phyloP scores from a whole-genome alignment of 2,113 vertebrate species.

The Thinocorus orbignyianus region DNA sequence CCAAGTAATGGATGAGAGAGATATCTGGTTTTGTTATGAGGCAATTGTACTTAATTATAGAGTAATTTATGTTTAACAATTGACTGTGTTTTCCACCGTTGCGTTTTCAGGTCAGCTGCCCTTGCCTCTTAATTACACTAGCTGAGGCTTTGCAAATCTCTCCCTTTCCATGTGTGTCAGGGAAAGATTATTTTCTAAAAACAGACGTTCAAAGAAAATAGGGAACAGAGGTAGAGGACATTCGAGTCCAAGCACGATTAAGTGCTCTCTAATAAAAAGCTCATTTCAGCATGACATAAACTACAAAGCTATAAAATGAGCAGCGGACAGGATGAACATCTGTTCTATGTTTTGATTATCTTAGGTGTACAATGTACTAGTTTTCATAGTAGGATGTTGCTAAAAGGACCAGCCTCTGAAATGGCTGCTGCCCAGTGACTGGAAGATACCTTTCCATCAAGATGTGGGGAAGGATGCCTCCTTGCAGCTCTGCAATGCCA shows the following conservation, averaged over 20 bases:
- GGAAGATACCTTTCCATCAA: not conserved
- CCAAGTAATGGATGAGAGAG: not conserved
- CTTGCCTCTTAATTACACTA: not conserved
- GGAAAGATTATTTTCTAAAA: conserved; percentile 27
- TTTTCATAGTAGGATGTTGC: not conserved
- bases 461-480: not conserved
- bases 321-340: not conserved
- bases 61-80: not conserved
- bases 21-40: not conserved
- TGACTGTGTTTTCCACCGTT: not conserved
- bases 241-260: not conserved
- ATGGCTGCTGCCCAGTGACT: not conserved
- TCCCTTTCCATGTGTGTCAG: not conserved
- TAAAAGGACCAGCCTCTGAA: not conserved
- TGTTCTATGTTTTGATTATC: not conserved
- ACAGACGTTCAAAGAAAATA: not conserved
- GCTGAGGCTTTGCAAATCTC: conserved; percentile 8
- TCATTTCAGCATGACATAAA: conserved; percentile 28
- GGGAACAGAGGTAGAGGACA: not conserved
- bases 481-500: not conserved
- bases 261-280: conserved; percentile 32
- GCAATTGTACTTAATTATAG: not conserved
- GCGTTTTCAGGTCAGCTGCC: not conserved
- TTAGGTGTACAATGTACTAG: not conserved
- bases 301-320: conserved; percentile 9